These are phyloP conservation scores for Pelodiscus sinensis DNA, from an alignment of 2,113 vertebrate species.

Conservation along the genomic window DNA sequence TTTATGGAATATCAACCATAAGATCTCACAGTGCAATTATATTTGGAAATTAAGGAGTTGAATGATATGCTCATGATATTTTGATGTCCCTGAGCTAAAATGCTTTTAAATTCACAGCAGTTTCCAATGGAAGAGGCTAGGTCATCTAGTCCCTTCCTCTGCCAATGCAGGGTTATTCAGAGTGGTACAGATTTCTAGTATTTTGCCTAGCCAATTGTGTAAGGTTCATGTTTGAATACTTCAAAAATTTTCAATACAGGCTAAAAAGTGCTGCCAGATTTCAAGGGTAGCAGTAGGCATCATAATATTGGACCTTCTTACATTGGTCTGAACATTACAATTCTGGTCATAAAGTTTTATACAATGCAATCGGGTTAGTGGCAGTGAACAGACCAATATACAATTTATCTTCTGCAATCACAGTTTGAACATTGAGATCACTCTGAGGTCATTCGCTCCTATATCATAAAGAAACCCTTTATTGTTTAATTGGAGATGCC, in stretches of 20 bases:
- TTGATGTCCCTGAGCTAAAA: neutral
- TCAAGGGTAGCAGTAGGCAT: neutral
- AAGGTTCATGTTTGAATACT: neutral
- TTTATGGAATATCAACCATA: neutral
- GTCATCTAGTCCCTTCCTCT: conserved; percentile 6
- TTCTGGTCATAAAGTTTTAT: neutral
- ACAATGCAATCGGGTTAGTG: neutral
- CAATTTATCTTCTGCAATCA: neutral
- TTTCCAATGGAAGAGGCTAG: neutral
- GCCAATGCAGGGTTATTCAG: conserved; percentile 11
- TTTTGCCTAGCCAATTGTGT: conserved; percentile 27
- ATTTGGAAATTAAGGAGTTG: neutral
- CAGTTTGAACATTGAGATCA: neutral
- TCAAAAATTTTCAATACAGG: neutral
- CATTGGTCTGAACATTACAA: neutral
- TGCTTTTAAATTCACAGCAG: neutral
- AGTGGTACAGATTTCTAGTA: conserved; percentile 28
- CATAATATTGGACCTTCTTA: neutral
- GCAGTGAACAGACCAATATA: neutral
- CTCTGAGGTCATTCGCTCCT: neutral
- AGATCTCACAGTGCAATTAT: neutral
- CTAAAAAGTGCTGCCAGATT: neutral
- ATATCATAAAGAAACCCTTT: neutral
- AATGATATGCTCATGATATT: neutral
- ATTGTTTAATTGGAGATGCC: neutral